Conservation (phyloP, 2,113 vertebrate species). For the Rhineura floridana region DNA sequence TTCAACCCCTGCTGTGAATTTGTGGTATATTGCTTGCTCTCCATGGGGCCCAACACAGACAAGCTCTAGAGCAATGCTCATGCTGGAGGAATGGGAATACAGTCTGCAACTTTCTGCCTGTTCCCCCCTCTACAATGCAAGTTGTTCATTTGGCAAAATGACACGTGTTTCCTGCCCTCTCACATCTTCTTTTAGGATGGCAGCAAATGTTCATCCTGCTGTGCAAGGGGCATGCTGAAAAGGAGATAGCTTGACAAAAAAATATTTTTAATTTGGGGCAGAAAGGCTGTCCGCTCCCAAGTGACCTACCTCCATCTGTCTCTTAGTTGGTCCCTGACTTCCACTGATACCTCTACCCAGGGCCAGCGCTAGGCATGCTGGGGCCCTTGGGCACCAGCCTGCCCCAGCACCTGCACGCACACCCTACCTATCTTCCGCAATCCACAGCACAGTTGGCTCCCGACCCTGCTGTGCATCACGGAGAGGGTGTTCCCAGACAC, state of each 20-base stretch:
- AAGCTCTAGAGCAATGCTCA: slow-evolving; percentile 54
- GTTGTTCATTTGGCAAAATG: slow-evolving; percentile 63
- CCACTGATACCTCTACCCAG: slow-evolving; percentile 45
- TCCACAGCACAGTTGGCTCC: too few relatives aligned
- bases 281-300: background rate
- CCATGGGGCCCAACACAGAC: slow-evolving; percentile 46
- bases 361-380: too few relatives aligned
- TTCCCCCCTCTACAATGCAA: slow-evolving; percentile 26
- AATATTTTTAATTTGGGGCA: background rate
- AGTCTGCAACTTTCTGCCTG: slow-evolving; percentile 55
- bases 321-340: slow-evolving; percentile 68
- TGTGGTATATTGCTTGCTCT: slow-evolving; percentile 25
- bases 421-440: too few relatives aligned
- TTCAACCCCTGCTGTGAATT: slow-evolving; percentile 1
- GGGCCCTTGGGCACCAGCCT: background rate
- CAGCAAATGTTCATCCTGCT: slow-evolving; percentile 49
- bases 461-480: too few relatives aligned
- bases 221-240: background rate
- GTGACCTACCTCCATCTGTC: background rate
- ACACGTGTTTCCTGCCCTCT: slow-evolving; percentile 57
- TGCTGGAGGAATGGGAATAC: slow-evolving; percentile 56
- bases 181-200: slow-evolving; percentile 59
- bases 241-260: background rate
- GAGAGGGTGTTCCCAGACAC: too few relatives aligned
- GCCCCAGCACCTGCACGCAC: background rate